These are phyloP conservation scores for Latrodectus geometricus DNA, from an alignment of 1,140 invertebrate genomes.

Conservation along the genomic window DNA sequence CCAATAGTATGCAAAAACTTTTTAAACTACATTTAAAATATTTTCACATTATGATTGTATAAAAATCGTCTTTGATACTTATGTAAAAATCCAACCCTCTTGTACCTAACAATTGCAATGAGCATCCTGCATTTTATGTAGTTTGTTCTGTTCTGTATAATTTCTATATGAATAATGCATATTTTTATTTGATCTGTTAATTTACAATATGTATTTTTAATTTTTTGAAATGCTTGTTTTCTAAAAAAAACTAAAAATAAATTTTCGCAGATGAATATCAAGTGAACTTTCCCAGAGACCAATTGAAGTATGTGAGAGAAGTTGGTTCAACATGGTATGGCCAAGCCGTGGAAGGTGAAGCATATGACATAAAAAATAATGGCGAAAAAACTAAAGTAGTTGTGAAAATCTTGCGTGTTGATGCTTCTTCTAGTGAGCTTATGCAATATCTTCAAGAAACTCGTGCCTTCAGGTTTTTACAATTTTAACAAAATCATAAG, in stretches of 20 bases:
- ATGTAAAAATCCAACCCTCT: no score
- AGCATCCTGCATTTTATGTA: no score
- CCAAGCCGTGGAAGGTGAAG: slow-evolving; percentile 78
- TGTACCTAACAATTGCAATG: no score
- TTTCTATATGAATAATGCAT: neutral
- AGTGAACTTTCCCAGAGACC: slow-evolving; percentile 80
- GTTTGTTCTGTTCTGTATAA: no score
- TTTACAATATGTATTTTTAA: neutral
- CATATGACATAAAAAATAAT: slow-evolving; percentile 64
- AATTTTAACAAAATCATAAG: no score
- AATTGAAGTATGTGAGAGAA: slow-evolving; percentile 84
- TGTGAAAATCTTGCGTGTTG: slow-evolving; percentile 80
- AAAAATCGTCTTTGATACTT: no score
- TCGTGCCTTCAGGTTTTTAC: slow-evolving; percentile 43
- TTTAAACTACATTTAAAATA: no score
- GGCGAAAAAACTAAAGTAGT: slow-evolving; percentile 67
- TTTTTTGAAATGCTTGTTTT: neutral
- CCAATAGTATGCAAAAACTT: no score
- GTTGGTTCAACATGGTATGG: slow-evolving; percentile 90
- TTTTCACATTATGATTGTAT: no score
- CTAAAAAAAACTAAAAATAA: neutral
- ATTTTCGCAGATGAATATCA: slow-evolving; percentile 71
- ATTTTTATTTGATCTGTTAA: neutral
- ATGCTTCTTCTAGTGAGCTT: slow-evolving; percentile 77
- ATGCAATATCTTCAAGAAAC: slow-evolving; percentile 80